Evolutionary conservation across 2,888 invertebrate species (phyloP), one percentile per base, ranked within the genome.

Genomic region (Sarcophaga caerulescens): DNA sequence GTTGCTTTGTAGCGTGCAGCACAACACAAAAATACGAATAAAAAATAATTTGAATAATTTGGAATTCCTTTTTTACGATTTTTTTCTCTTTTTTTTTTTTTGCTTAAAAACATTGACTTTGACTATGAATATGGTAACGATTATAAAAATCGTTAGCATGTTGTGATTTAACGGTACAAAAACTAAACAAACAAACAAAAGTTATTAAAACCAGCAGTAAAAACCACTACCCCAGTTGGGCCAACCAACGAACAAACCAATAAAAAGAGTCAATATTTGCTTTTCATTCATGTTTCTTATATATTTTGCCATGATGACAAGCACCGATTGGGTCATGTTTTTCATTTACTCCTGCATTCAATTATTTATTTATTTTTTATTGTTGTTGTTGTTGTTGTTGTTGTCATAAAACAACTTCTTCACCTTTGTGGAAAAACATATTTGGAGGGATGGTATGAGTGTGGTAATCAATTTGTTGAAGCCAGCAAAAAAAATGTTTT

Each of bases 61-160:
- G 6, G 35, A 35, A 35, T 35, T 35, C 35, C 35, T 35, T 35
- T 35, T 35, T 35, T 35, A 35, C 10, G 35, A 35, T 35, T 35
- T 10, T 35, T 35, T 10, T 35, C 35, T 35, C 35, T 2, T 60
- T 73, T 74, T 66, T 68, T 65, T 23, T 25, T 66, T 66, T 65
- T 66, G 71, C 59, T 65, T 17, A 52, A 65, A 80, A 71, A 66
- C 73, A 73, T 60, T 80, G 79, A 79, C 79, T 79, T 79, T 79
- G 79, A 73, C 65, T 73, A 45, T 73, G 21, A 44, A 17, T 60
- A 52, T 14, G 25, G 17, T 10, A 25, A 35, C 25, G 52, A 52
- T 14, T 52, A 52, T 17, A 52, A 52, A 47, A 52, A 52, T 17
- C 52, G 17, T 17, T 52, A 4, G 11, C 57, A 68, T 68, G 62